Conservation (phyloP, 2,888 invertebrate species). For the Ashinkailepas kermadecensis region DNA sequence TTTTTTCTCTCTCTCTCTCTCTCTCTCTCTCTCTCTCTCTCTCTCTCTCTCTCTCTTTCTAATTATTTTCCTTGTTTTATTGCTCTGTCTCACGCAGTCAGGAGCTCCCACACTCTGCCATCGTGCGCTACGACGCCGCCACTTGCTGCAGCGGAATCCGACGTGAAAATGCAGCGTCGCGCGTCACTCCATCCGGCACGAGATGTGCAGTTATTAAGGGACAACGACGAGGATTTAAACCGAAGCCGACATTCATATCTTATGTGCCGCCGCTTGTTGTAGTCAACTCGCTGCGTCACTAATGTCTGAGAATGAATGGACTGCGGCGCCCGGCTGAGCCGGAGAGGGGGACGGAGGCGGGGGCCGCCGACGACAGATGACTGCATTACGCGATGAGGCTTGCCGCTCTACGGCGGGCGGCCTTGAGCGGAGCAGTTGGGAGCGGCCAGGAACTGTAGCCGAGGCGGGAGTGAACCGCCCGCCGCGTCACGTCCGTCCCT, state of each 20-base stretch:
- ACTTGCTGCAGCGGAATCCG: background rate
- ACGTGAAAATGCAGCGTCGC: background rate
- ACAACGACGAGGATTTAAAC: constrained; percentile 3
- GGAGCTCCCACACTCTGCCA: too few species aligned
- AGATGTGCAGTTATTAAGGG: constrained; percentile 11
- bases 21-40: too few species aligned
- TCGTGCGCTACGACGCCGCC: background rate
- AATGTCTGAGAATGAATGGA: background rate
- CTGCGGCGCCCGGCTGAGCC: background rate
- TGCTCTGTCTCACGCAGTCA: too few species aligned
- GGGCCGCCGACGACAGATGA: background rate
- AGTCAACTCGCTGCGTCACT: background rate
- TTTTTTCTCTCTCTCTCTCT: too few species aligned
- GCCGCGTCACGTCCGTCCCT: too few species aligned
- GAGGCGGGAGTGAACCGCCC: too few species aligned
- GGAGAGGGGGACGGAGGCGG: background rate
- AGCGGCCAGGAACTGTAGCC: too few species aligned
- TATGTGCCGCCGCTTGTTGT: constrained; percentile 1
- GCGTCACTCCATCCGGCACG: background rate
- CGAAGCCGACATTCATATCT: background rate
- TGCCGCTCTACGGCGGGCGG: background rate
- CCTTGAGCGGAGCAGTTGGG: background rate
- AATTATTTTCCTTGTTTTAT: too few species aligned
- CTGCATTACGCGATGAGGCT: constrained; percentile 1
- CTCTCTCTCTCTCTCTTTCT: too few species aligned